Conservation (phyloP, 2,888 invertebrate species). For the Belgica antarctica region DNA sequence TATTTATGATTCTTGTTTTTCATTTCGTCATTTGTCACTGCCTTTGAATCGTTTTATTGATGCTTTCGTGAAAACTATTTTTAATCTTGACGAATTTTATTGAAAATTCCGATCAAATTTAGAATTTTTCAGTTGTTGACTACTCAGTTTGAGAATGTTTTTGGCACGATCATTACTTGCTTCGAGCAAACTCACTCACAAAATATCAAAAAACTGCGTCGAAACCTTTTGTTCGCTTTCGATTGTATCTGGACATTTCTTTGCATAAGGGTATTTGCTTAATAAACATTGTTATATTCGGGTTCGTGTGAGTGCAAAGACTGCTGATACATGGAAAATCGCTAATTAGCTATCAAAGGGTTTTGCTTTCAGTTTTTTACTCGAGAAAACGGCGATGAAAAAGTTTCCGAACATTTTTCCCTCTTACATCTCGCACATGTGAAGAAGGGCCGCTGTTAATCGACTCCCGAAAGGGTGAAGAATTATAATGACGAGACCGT, state of each 20-base stretch:
- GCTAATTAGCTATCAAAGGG: constrained; percentile 46
- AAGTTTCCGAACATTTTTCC: constrained; percentile 32
- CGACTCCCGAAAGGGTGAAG: constrained; percentile 13
- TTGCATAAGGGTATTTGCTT: constrained; percentile 33
- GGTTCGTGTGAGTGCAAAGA: constrained; percentile 23
- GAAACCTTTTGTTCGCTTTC: neutral
- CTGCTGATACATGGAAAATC: constrained; percentile 37
- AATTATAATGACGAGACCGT: constrained; percentile 23
- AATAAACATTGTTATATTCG: neutral
- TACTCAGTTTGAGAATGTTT: neutral
- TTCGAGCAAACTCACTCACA: constrained; percentile 16
- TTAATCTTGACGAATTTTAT: neutral
- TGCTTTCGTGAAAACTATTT: constrained; percentile 13
- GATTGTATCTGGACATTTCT: constrained; percentile 12
- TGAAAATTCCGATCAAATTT: neutral
- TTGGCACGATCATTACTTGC: neutral
- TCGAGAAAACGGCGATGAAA: constrained; percentile 5
- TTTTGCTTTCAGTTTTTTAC: no score
- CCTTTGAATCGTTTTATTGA: constrained; percentile 33
- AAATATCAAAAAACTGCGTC: no score
- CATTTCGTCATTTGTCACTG: no score
- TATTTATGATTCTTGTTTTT: constrained; percentile 35
- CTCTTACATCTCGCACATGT: constrained; percentile 5
- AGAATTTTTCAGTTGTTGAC: no score
- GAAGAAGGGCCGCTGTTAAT: constrained; percentile 26